Percentiles rank a stretch among this genome's conserved stretches.
These are phyloP conservation scores for Harpagifer antarcticus DNA, from an alignment of 2,797 vertebrate species.

Conservation along the genomic window DNA sequence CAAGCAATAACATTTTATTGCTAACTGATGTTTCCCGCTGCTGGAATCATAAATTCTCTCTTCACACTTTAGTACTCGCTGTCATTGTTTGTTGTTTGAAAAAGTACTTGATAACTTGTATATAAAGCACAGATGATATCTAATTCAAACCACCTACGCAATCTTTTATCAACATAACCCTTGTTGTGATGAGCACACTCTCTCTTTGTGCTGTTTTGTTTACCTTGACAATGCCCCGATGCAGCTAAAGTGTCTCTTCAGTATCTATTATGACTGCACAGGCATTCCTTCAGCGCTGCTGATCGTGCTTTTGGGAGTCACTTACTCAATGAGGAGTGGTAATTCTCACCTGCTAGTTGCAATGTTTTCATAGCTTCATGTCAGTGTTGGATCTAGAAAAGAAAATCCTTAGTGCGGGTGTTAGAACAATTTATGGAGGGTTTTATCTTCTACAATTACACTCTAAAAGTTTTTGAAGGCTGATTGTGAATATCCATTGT, in stretches of 20 bases:
- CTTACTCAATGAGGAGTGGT: conserved; percentile 9
- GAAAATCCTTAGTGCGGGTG: background rate
- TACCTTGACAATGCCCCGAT: conserved; percentile 23
- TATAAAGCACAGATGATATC: conserved; percentile 50
- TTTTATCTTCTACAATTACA: background rate
- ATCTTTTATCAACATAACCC: conserved; percentile 45
- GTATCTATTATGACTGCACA: conserved; percentile 17
- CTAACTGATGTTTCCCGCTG: conserved; percentile 12
- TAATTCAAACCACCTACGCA: conserved; percentile 51
- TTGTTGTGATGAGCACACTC: conserved; percentile 34
- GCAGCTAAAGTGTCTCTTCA: conserved; percentile 23
- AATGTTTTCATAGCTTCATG: background rate
- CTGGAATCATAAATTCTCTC: conserved; percentile 17
- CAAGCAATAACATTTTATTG: conserved; percentile 28
- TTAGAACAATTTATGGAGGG: background rate
- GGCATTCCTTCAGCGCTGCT: conserved; percentile 17
- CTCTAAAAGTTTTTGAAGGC: background rate
- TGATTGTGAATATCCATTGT: background rate
- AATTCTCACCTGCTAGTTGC: conserved; percentile 17
- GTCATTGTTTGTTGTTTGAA: too few species aligned
- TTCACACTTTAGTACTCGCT: too few species aligned
- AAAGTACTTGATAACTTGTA: too few species aligned
- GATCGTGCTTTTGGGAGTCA: conserved; percentile 25
- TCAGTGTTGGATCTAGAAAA: conserved; percentile 7
- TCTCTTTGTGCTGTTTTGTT: conserved; percentile 45